phyloP scores from a whole-genome alignment of 2,113 vertebrate genomes.

The Rhombomys opimus region DNA sequence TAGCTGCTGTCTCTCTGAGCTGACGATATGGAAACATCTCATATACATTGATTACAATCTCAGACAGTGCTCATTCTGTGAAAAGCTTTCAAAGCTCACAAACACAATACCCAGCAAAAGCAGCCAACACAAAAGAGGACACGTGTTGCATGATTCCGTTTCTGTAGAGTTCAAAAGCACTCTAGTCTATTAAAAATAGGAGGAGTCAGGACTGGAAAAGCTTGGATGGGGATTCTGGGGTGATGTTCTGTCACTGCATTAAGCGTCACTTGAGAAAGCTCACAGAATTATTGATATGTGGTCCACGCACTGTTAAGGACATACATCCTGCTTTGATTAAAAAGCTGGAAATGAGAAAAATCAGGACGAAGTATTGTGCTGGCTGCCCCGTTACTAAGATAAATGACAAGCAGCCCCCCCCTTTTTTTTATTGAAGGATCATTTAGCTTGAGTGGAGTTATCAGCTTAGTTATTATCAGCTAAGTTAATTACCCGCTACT shows the following conservation, averaged over 20 bases:
- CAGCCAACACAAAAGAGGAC: constrained; percentile 56
- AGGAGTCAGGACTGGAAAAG: not conserved
- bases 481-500: not conserved
- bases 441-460: not conserved
- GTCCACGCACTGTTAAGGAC: not conserved
- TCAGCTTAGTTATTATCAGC: not conserved
- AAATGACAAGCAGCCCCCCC: not conserved
- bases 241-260: not conserved
- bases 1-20: constrained; percentile 33
- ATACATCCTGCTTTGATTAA: not conserved
- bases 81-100: constrained; percentile 52
- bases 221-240: not conserved
- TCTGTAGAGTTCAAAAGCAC: constrained; percentile 53
- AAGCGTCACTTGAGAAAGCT: not conserved
- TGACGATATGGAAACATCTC: constrained; percentile 7
- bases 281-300: not conserved
- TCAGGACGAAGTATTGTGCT: not conserved
- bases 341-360: not conserved
- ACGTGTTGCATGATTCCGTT: constrained; percentile 30
- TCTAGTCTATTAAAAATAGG: constrained; percentile 35
- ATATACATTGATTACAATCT: constrained; percentile 60
- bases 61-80: constrained; percentile 46
- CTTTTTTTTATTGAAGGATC: not conserved
- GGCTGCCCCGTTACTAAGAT: not conserved
- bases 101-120: constrained; percentile 59